Evolutionary conservation across 2,113 vertebrate species (phyloP).

Genomic region (Gymnocephalus cernua): DNA sequence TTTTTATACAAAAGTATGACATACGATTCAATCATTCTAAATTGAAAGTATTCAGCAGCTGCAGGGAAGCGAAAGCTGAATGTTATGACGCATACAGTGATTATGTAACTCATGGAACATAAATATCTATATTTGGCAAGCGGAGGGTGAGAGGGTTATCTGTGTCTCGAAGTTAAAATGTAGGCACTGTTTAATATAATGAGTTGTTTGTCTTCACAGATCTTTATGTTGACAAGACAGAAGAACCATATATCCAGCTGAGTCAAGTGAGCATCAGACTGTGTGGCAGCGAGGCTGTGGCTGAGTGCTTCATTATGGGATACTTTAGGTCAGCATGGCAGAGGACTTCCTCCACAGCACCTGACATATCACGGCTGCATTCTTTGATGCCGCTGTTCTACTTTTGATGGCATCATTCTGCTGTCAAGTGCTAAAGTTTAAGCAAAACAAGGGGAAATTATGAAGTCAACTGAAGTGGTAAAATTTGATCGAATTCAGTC

Average conservation of each 20-base stretch:
- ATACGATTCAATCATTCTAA: slow-evolving; percentile 41
- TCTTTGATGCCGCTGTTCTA: slow-evolving; percentile 18
- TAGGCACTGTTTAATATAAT: slow-evolving; percentile 21
- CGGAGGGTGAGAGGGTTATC: neutral
- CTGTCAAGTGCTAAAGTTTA: slow-evolving; percentile 31
- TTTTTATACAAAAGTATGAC: slow-evolving; percentile 43
- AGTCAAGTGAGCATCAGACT: slow-evolving; percentile 22
- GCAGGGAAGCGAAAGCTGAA: slow-evolving; percentile 23
- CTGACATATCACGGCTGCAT: slow-evolving; percentile 33
- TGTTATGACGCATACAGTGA: slow-evolving; percentile 51
- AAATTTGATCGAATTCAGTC: slow-evolving; percentile 9
- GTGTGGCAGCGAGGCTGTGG: slow-evolving; percentile 30
- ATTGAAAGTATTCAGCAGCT: slow-evolving; percentile 36
- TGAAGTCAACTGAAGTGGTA: slow-evolving; percentile 36
- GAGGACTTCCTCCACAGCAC: slow-evolving; percentile 46
- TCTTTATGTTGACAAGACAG: slow-evolving; percentile 53
- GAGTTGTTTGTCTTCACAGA: slow-evolving; percentile 68
- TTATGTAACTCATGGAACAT: slow-evolving; percentile 55
- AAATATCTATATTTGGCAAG: slow-evolving; percentile 52
- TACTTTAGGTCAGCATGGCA: slow-evolving; percentile 34
- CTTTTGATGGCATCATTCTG: slow-evolving; percentile 48
- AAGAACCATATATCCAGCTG: slow-evolving; percentile 30
- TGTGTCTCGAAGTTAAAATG: slow-evolving; percentile 10
- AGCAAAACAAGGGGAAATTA: slow-evolving; percentile 32
- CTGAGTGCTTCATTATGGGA: slow-evolving; percentile 60